phyloP scores from a whole-genome alignment of 2,797 vertebrate genomes.

The Sebastes paucispinis region DNA sequence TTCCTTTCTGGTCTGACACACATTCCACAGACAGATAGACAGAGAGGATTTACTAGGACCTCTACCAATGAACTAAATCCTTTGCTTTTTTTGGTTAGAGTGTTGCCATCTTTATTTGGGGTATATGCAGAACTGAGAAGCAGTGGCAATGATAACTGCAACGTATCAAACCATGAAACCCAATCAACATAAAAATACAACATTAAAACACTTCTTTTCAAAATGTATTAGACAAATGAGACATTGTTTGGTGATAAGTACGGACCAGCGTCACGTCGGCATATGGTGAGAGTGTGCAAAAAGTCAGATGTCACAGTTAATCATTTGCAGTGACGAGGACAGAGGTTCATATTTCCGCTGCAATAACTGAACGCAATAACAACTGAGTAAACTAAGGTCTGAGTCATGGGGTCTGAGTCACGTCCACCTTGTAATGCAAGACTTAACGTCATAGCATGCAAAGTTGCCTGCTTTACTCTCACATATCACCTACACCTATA shows the following conservation, averaged over 20 bases:
- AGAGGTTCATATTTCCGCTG: slow-evolving; percentile 25
- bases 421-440: background rate
- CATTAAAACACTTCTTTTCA: background rate
- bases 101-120: slow-evolving; percentile 14
- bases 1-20: slow-evolving; percentile 72
- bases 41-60: slow-evolving; percentile 52
- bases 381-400: slow-evolving; percentile 23
- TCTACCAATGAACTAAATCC: slow-evolving; percentile 37
- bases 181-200: background rate
- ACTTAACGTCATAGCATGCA: background rate
- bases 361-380: slow-evolving; percentile 4
- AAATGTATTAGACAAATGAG: background rate
- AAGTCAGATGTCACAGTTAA: slow-evolving; percentile 45
- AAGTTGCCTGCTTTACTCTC: background rate
- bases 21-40: slow-evolving; percentile 59
- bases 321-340: slow-evolving; percentile 45
- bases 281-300: slow-evolving; percentile 22
- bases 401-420: slow-evolving; percentile 36
- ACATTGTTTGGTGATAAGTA: background rate
- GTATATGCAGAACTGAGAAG: background rate
- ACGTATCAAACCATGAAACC: background rate
- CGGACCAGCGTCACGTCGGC: background rate
- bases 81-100: slow-evolving; percentile 15
- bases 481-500: background rate
- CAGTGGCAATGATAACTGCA: background rate